phyloP scores from a whole-genome alignment of 2,113 vertebrate genomes.

The Atractosteus spatula region DNA sequence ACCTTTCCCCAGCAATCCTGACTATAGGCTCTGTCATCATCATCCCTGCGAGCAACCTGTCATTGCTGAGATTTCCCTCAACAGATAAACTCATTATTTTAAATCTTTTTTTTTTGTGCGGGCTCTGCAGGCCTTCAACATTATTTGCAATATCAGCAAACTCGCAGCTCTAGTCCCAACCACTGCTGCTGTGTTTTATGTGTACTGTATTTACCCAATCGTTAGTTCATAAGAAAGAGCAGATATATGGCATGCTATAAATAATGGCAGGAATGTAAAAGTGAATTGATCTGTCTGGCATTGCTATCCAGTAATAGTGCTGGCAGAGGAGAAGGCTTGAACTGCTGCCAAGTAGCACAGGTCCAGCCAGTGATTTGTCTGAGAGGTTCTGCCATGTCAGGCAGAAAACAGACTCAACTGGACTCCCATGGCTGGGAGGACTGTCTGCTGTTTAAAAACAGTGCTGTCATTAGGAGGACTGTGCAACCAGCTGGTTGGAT shows the following conservation, averaged over 20 bases:
- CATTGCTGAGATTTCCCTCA: constrained; percentile 48
- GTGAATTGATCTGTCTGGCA: constrained; percentile 82
- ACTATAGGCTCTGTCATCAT: constrained; percentile 17
- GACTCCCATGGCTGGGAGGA: constrained; percentile 21
- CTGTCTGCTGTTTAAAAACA: constrained; percentile 16
- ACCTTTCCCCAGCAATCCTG: constrained; percentile 45
- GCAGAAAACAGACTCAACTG: constrained; percentile 20
- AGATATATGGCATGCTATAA: constrained; percentile 78
- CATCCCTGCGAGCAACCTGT: constrained; percentile 19
- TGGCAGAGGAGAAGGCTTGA: constrained; percentile 73
- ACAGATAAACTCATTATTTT: constrained; percentile 66
- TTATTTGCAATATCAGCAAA: constrained; percentile 74
- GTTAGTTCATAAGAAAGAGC: constrained; percentile 78
- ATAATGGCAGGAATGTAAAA: constrained; percentile 80
- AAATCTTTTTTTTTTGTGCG: constrained; percentile 67
- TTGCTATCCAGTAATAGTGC: constrained; percentile 71
- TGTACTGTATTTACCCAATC: constrained; percentile 79
- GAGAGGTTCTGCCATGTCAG: constrained; percentile 33
- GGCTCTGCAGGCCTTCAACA: constrained; percentile 67
- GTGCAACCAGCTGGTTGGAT: not conserved
- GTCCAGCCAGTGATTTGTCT: constrained; percentile 76
- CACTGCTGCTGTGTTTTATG: constrained; percentile 72
- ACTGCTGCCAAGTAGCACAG: constrained; percentile 68
- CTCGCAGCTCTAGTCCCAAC: constrained; percentile 63
- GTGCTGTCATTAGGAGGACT: not conserved